Evolutionary conservation across 2,113 vertebrate genomes (phyloP), one percentile per base, ranked within the genome.

Genomic region (Sander vitreus): DNA sequence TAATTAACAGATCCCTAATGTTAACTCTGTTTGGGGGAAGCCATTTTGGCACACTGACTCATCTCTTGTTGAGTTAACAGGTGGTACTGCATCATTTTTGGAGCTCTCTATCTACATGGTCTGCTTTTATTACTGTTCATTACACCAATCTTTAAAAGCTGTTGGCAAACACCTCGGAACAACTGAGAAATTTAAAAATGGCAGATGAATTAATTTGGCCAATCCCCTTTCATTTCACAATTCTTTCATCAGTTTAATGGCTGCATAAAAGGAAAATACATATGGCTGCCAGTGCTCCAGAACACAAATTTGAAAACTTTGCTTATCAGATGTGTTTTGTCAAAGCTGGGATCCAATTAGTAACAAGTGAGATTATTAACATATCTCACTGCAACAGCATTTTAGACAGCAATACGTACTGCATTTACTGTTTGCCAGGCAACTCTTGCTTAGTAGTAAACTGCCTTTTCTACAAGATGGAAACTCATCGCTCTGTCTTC

Each of bases 181-280:
- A 82, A 73, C 59, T 53, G 66, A 57, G 69, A 66, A 81, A 83
- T 80, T 77, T 89, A 51, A 78, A 62, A 74, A 82, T 88, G 89
- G 90, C 85, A 83, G 89, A 91, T 84, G 51, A 88, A 83, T 87
- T 82, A 10, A 88, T 89, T 80, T 90, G 81, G 72, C 74, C 53
- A 73, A 21, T 67, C 58, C 45, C 10, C 12, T 66, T 89, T 76
- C 36, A 70, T 68, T 85, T 86, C 60, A 43, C 54, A 25, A 59
- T 79, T 71, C 74, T 76, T 83, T 73, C 66, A 84, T 86, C 76
- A 78, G 7, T 87, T 82, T 91, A 93, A 89, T 88, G 83, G 81
- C 73, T 30, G 58, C 63, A 53, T 83, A 69, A 79, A 83, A 78
- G 19, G 18, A 45, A 78, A 79, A 70, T 30, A 55, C 85, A 77